A percentile compares a stretch with the other conserved stretches of the same genome.
phyloP scores from a whole-genome alignment of 2,113 vertebrate species.

The Microcebus jonahi region DNA sequence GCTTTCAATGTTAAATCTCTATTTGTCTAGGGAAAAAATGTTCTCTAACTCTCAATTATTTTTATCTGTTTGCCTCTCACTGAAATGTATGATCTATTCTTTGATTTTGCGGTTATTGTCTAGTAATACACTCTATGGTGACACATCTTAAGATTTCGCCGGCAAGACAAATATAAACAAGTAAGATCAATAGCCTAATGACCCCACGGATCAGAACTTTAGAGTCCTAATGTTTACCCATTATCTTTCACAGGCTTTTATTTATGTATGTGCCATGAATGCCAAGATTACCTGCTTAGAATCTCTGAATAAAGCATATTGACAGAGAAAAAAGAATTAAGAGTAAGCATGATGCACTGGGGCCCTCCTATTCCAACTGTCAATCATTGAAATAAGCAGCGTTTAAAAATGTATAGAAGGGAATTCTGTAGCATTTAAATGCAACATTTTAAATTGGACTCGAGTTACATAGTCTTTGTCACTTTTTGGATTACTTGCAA shows the following conservation, averaged over 20 bases:
- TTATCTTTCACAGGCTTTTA: slow-evolving; percentile 57
- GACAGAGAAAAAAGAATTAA: slow-evolving; percentile 11
- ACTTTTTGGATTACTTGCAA: background rate
- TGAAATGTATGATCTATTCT: slow-evolving; percentile 56
- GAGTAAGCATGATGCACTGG: background rate
- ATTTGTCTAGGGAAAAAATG: slow-evolving; percentile 59
- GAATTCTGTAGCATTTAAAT: slow-evolving; percentile 32
- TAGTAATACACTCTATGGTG: slow-evolving; percentile 44
- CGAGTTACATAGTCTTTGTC: background rate
- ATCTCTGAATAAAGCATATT: slow-evolving; percentile 41
- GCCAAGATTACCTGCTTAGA: slow-evolving; percentile 23
- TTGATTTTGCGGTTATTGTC: slow-evolving; percentile 50
- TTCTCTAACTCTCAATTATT: slow-evolving; percentile 68
- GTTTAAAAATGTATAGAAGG: background rate
- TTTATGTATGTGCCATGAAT: slow-evolving; percentile 9
- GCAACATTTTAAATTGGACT: slow-evolving; percentile 4
- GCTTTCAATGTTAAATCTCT: slow-evolving; percentile 73
- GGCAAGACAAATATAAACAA: slow-evolving; percentile 61
- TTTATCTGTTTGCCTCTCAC: slow-evolving; percentile 72
- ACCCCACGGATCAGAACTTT: slow-evolving; percentile 27
- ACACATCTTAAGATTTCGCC: slow-evolving; percentile 28
- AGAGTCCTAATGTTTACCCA: slow-evolving; percentile 52
- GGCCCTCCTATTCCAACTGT: background rate
- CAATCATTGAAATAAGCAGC: slow-evolving; percentile 15
- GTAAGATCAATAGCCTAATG: slow-evolving; percentile 50